Percentiles rank a stretch among this genome's conserved stretches.
These are phyloP conservation scores for Amblyjoppa proteus DNA, from an alignment of 2,888 invertebrate species.

Conservation along the genomic window DNA sequence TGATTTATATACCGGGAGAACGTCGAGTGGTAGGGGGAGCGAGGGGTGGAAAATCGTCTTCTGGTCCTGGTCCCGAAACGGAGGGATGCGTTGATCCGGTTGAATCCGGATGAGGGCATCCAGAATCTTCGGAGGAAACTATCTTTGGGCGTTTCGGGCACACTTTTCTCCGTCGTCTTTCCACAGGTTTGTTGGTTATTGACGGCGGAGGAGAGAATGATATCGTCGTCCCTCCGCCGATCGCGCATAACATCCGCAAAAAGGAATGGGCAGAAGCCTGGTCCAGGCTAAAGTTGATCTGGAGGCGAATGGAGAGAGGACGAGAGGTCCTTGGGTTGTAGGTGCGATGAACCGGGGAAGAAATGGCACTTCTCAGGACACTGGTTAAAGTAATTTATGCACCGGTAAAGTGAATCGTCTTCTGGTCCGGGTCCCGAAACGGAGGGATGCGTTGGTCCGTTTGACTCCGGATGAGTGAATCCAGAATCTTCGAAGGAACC, in stretches of 20 bases:
- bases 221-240: constrained; percentile 1
- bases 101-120: no score
- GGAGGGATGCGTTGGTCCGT: no score
- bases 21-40: no score
- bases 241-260: not conserved
- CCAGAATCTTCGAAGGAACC: constrained; percentile 21
- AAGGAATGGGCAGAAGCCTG: not conserved
- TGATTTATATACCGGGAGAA: constrained; percentile 60
- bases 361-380: constrained; percentile 35
- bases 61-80: no score
- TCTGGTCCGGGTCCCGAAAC: no score
- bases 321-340: not conserved
- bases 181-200: constrained; percentile 34
- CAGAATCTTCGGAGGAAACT: constrained; percentile 28
- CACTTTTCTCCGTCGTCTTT: not conserved
- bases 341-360: not conserved
- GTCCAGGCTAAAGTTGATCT: not conserved
- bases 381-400: constrained; percentile 57
- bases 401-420: no score
- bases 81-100: no score
- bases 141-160: not conserved
- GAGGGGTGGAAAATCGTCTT: no score
- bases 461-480: no score
- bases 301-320: not conserved
- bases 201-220: not conserved